A percentile compares a stretch with the other conserved stretches of the same genome.
These are phyloP conservation scores for Donacobius atricapilla DNA, from an alignment of 2,113 vertebrate genomes.

Conservation along the genomic window DNA sequence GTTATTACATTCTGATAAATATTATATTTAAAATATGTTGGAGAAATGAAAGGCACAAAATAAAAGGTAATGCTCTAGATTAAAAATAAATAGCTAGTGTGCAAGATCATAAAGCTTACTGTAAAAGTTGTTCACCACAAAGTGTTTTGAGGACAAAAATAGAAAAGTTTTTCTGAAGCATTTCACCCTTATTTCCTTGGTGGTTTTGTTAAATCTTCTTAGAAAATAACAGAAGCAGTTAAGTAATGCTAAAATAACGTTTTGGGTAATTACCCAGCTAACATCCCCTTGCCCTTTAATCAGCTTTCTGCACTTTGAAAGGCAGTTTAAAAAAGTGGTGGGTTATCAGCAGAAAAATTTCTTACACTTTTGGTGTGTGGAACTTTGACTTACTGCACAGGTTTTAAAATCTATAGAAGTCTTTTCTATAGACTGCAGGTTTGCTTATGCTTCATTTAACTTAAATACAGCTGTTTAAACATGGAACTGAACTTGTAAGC, in stretches of 20 bases:
- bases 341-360: background rate
- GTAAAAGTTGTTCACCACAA: background rate
- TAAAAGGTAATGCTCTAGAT: background rate
- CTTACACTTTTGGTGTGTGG: background rate
- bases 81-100: background rate
- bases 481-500: background rate
- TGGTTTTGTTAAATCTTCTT: background rate
- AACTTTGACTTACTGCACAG: background rate
- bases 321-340: background rate
- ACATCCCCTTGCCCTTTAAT: background rate
- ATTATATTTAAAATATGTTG: background rate
- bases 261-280: background rate
- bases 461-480: conserved; percentile 4
- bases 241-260: background rate
- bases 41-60: background rate
- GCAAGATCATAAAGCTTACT: background rate
- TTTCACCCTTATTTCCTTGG: background rate
- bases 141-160: background rate
- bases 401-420: background rate
- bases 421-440: background rate
- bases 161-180: background rate
- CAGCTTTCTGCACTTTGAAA: background rate
- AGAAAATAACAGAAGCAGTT: background rate
- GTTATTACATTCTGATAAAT: background rate
- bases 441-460: conserved; percentile 32